Evolutionary conservation across 2,113 vertebrate species (phyloP).

Genomic region (Eolophus roseicapilla): DNA sequence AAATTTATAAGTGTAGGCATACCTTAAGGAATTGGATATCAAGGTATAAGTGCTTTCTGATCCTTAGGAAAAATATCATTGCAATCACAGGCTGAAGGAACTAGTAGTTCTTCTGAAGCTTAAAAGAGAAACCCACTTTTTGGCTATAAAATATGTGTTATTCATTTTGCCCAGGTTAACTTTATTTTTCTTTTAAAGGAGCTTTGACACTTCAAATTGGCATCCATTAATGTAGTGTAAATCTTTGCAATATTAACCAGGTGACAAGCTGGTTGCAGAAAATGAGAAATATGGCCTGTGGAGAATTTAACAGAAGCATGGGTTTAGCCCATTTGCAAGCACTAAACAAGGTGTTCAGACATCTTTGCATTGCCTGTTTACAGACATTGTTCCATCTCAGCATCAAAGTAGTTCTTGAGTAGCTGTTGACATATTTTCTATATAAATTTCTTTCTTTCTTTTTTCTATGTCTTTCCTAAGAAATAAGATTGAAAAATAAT

Average conservation of each 20-base stretch:
- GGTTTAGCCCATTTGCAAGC: constrained; percentile 1
- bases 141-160: constrained; percentile 36
- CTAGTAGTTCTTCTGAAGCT: constrained; percentile 26
- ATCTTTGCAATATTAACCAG: constrained; percentile 62
- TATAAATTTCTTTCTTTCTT: background rate
- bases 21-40: constrained; percentile 34
- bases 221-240: constrained; percentile 38
- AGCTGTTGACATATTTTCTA: background rate
- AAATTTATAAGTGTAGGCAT: constrained; percentile 16
- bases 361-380: background rate
- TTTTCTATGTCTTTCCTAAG: background rate
- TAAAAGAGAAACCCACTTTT: constrained; percentile 13
- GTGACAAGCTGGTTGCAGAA: constrained; percentile 37
- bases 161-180: constrained; percentile 65
- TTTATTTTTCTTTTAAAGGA: constrained; percentile 59
- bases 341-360: background rate
- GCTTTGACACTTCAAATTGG: constrained; percentile 52
- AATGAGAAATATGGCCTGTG: constrained; percentile 55
- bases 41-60: constrained; percentile 26
- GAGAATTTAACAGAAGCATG: constrained; percentile 57
- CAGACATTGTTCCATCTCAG: background rate
- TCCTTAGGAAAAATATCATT: constrained; percentile 29
- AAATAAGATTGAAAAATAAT: background rate
- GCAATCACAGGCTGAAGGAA: background rate
- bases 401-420: background rate